Percentiles rank a stretch among this genome's conserved stretches.
Conservation (phyloP, 2,888 invertebrate species). For the Lymantria dispar region DNA sequence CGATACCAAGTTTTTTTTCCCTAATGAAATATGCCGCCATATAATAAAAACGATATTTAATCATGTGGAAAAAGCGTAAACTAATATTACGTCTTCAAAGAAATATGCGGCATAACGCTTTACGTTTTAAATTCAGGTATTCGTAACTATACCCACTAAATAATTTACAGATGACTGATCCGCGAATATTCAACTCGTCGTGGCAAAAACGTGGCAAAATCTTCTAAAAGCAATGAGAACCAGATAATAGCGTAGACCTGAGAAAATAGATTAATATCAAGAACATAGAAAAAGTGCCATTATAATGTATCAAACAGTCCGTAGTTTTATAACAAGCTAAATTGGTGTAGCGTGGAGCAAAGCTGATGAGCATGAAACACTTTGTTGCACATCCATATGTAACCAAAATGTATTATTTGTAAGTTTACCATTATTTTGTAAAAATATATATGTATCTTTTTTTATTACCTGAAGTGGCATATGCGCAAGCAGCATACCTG, state of each 20-base stretch:
- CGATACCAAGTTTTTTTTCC: too few relatives aligned
- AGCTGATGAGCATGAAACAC: conserved; percentile 13
- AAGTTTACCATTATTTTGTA: background rate
- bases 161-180: conserved; percentile 22
- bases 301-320: conserved; percentile 25
- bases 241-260: conserved; percentile 21
- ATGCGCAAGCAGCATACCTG: too few relatives aligned
- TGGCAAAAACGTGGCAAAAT: conserved; percentile 18
- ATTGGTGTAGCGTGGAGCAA: conserved; percentile 18
- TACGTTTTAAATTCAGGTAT: conserved; percentile 14
- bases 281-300: conserved; percentile 24
- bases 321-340: conserved; percentile 31
- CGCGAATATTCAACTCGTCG: conserved; percentile 20
- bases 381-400: conserved; percentile 27
- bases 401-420: conserved; percentile 24
- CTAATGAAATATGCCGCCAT: too few relatives aligned
- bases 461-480: too few relatives aligned
- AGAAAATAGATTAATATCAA: conserved; percentile 17
- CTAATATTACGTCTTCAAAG: background rate
- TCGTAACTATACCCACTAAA: conserved; percentile 12
- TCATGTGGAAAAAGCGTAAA: too few relatives aligned
- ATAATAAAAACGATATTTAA: too few relatives aligned
- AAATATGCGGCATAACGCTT: conserved; percentile 2
- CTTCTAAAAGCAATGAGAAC: conserved; percentile 12
- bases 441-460: background rate